Base-by-base conservation (phyloP, 2,888 invertebrate species). In the Toxonevra muliebris region DNA sequence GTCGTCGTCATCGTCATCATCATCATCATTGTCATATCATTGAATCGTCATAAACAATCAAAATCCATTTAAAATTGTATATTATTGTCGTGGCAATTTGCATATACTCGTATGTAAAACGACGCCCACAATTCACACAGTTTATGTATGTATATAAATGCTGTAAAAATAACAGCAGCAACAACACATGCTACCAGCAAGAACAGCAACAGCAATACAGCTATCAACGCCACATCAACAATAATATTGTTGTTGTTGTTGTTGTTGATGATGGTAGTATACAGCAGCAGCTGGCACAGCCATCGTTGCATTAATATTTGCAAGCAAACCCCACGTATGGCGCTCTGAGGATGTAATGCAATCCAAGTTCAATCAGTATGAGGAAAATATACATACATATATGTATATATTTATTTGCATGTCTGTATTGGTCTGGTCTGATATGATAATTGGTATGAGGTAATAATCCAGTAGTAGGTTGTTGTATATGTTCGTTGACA, bases 61-160 rank as follows among this genome's bases (percentile, higher is more conserved):
- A 82, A 81, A 80, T 77, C 82, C 80, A 82, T 81, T 81, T 80
- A 76, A 79, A 80, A 79, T 79, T 76, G 74, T 77, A 76, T 78
- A 78, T 79, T 70, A 71, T 66, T 69, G 66, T 67, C 65, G 52
- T 45, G 2, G 50, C 74, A 80, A 77, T 79, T 77, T 78, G 74
- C 69, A 66, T 66, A 63, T 52, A 66, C 55, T n/a, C n/a, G n/a
- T n/a, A 69, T 30, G 30, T 30, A 30, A 2, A 30, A 7, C 30
- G 7, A 70, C 68, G 69, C 71, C 71, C 53, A 68, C 65, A 65
- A 69, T 57, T 48, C 48, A 15, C 48, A 48, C 48, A n/a, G 61
- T 50, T 12, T 63, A 13, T 13, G 48, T 5, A 13, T 15, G 15
- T n/a, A 13, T 30, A 63, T 48, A 4, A 30, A 7, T 30, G 7